Evolutionary conservation across 2,888 invertebrate genomes (phyloP).

Genomic region (Hypercompe scribonia): DNA sequence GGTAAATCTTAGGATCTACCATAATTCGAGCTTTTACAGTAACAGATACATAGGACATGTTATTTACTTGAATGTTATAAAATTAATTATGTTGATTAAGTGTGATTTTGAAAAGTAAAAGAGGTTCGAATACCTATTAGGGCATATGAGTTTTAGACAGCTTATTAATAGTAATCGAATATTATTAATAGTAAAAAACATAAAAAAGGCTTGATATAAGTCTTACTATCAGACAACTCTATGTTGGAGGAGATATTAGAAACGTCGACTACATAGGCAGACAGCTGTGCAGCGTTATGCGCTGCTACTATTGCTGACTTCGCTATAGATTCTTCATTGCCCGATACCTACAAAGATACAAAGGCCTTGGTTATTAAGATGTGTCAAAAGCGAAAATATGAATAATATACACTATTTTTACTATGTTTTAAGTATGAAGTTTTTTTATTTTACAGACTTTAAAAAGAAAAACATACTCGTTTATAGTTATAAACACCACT

Average conservation of each 20-base stretch:
- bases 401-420: neutral
- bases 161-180: neutral
- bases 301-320: constrained; percentile 71
- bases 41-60: too few species aligned
- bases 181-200: too few species aligned
- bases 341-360: constrained; percentile 60
- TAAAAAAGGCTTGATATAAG: neutral
- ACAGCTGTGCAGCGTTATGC: constrained; percentile 76
- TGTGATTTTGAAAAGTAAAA: neutral
- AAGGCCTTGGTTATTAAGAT: neutral
- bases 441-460: neutral
- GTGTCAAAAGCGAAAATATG: neutral
- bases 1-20: too few species aligned
- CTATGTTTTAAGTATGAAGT: neutral
- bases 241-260: constrained; percentile 71
- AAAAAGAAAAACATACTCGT: too few species aligned
- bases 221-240: constrained; percentile 76
- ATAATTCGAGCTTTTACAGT: too few species aligned
- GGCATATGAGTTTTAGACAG: neutral
- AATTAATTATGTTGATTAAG: too few species aligned
- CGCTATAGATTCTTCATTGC: constrained; percentile 73
- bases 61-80: too few species aligned
- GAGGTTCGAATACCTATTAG: neutral
- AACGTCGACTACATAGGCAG: constrained; percentile 74
- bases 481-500: neutral